Base-by-base conservation (phyloP, 2,888 invertebrate genomes). In the Acanthosepion pharaonis region DNA sequence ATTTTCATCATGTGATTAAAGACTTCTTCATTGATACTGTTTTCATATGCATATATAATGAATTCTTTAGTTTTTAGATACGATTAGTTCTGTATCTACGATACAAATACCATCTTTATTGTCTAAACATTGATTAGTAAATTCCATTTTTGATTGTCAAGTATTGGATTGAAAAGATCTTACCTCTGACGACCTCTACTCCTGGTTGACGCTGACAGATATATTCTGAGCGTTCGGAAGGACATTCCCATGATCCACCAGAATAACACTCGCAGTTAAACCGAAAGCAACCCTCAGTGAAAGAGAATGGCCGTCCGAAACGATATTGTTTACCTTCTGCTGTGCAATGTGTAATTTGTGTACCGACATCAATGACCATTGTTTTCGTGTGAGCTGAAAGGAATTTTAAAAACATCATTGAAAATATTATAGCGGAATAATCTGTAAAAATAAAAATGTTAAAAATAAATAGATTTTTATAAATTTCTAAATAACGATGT, bases 221-320 rank as follows among this genome's bases (percentile, higher is more conserved):
- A 4, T 93, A 93, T 93, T 49, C 51, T 23, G 93, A 93, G 6
- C n/a, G 48, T n/a, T 49, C 49, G 93, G 95, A 95, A 23, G 96
- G 95, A 94, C 96, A 96, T 25, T 95, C 95, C 91, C 95, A 95
- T 20, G 95, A 95, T 55, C 96, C 96, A 93, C 96, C 95, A 93
- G 95, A 95, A 15, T 94, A 91, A 94, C 96, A 96, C 28, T 95
- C 94, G 94, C 96, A 96, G 91, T 95, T 95, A 53, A 95, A 96
- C 78, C 95, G 93, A 28, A 94, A 95, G 93, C 96, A 96, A 25
- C 95, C 95, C 25, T 95, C 95, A 20, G 95, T 95, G 94, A 95
- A 95, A 25, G 94, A 93, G 78, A 95, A 95, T 93, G 28, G 49
- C 2, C 51, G 48, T 28, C n/a, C 51, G 0, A 93, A 8, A 3